phyloP scores from a whole-genome alignment of 2,797 vertebrate species.

The Carduelis carduelis region DNA sequence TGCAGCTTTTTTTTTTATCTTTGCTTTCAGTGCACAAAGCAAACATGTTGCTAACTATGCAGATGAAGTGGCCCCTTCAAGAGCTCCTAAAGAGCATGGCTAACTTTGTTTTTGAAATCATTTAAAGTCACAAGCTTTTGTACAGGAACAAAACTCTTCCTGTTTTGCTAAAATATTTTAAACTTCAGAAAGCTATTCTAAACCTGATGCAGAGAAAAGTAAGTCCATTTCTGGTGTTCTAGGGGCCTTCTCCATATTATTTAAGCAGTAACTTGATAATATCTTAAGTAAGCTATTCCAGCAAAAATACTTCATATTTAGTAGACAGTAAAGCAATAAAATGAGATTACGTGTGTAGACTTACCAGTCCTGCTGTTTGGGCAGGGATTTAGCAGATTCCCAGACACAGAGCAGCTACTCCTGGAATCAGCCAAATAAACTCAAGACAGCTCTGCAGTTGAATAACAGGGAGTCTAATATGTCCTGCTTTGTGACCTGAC shows the following conservation, averaged over 20 bases:
- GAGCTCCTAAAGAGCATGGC: background rate
- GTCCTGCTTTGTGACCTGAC: background rate
- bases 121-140: background rate
- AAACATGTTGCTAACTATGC: background rate
- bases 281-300: background rate
- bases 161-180: background rate
- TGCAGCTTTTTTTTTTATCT: background rate
- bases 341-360: background rate
- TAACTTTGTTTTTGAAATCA: background rate
- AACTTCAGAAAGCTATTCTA: background rate
- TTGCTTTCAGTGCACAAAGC: background rate
- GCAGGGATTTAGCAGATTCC: conserved; percentile 44
- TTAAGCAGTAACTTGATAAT: background rate
- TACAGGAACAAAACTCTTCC: background rate
- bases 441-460: background rate
- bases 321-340: conserved; percentile 12
- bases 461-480: background rate
- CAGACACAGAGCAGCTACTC: conserved; percentile 38
- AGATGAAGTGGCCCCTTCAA: background rate
- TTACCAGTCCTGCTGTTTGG: conserved; percentile 34
- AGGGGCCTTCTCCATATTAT: background rate
- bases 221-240: background rate
- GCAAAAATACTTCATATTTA: background rate
- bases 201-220: background rate
- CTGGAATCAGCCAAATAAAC: conserved; percentile 9